phyloP scores from a whole-genome alignment of 2,888 invertebrate species.

The Hyppa rectilinea region DNA sequence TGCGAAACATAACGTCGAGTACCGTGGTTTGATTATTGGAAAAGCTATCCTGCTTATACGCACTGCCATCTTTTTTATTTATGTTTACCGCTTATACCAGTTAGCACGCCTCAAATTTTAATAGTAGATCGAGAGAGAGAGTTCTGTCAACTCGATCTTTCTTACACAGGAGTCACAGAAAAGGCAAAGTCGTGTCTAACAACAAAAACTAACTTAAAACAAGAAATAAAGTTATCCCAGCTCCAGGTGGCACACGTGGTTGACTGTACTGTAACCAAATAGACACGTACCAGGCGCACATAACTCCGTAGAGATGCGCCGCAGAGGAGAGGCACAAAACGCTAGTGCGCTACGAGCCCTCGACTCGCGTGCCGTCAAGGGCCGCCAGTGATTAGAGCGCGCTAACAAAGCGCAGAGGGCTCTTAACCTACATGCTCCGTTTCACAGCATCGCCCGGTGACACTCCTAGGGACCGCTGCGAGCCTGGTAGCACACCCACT shows the following conservation, averaged over 20 bases:
- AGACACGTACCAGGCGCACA: conserved; percentile 75
- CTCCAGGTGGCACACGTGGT: conserved; percentile 3
- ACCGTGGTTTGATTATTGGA: conserved; percentile 67
- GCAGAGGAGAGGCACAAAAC: conserved; percentile 86
- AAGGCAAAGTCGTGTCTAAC: not conserved
- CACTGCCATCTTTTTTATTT: not conserved
- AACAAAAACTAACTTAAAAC: not conserved
- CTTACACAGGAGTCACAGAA: not conserved
- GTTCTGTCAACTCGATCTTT: not conserved
- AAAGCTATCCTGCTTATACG: conserved; percentile 58
- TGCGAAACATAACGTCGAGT: conserved; percentile 67
- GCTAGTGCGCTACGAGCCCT: conserved; percentile 87
- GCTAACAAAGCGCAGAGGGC: conserved; percentile 89
- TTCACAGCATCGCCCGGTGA: conserved; percentile 84
- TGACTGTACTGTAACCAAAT: conserved; percentile 55
- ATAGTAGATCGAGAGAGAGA: not conserved
- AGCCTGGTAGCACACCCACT: conserved; percentile 78
- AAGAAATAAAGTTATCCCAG: conserved; percentile 8
- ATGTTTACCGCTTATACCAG: not conserved
- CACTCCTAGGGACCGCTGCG: conserved; percentile 82
- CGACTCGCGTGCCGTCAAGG: conserved; percentile 84
- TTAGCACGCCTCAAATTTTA: not conserved
- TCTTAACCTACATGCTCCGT: conserved; percentile 90
- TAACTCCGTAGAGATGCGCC: conserved; percentile 76
- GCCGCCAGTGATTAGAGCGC: conserved; percentile 90